Conservation (phyloP, 1,140 invertebrate genomes). For the Eciton burchellii region DNA sequence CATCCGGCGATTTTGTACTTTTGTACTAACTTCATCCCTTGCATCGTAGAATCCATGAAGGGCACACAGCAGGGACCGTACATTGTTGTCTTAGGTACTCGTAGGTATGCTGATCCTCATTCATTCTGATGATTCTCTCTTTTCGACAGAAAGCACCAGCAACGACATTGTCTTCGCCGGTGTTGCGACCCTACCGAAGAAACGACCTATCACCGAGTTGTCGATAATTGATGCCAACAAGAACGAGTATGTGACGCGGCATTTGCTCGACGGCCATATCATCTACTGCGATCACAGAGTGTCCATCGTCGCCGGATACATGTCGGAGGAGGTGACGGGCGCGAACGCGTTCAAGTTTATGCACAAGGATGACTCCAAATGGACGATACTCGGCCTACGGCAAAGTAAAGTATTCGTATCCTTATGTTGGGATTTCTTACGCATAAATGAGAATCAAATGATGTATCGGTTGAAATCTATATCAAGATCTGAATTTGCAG, state of each 20-base stretch:
- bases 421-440: no score
- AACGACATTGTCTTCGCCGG: constrained; percentile 89
- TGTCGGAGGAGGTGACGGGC: constrained; percentile 93
- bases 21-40: not conserved
- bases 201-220: constrained; percentile 89
- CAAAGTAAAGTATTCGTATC: constrained; percentile 89
- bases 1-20: constrained; percentile 3
- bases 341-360: constrained; percentile 94
- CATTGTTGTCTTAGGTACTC: not conserved
- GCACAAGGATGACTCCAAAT: constrained; percentile 93
- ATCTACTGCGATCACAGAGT: constrained; percentile 95
- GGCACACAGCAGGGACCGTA: not conserved
- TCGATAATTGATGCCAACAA: constrained; percentile 90
- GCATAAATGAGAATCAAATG: no score
- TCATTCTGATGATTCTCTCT: not conserved
- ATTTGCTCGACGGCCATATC: constrained; percentile 93
- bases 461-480: no score
- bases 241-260: constrained; percentile 94
- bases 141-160: constrained; percentile 68
- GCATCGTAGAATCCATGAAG: not conserved
- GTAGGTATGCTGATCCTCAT: not conserved
- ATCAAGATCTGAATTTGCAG: no score
- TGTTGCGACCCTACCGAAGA: constrained; percentile 88
- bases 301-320: constrained; percentile 93
- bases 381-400: constrained; percentile 92